These are phyloP conservation scores for Luidia sarsii DNA, from an alignment of 53 echinoderm and acorn worm species.

Conservation along the genomic window DNA sequence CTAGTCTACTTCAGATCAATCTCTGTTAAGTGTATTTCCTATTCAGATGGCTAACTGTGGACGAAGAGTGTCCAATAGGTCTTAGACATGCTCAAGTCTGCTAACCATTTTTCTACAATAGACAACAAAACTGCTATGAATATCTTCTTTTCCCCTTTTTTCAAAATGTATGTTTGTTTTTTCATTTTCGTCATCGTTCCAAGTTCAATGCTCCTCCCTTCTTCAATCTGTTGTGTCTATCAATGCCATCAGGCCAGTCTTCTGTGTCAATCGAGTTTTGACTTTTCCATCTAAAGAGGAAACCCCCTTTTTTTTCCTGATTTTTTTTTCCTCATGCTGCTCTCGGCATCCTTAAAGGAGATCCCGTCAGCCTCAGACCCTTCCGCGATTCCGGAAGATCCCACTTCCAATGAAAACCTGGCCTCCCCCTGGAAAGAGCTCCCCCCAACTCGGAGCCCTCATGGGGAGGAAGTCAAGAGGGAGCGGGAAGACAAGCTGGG, in stretches of 20 bases:
- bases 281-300: too few species aligned
- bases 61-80: too few species aligned
- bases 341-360: slow-evolving; percentile 21
- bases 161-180: background rate
- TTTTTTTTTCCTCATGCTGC: background rate
- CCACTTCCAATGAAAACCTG: slow-evolving; percentile 20
- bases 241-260: too few species aligned
- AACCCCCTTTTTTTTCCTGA: background rate
- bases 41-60: too few species aligned
- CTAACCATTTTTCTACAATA: too few species aligned
- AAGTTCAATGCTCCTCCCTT: background rate
- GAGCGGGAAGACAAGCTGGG: slow-evolving; percentile 42
- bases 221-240: background rate
- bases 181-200: background rate
- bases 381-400: slow-evolving; percentile 7
- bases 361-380: slow-evolving; percentile 27
- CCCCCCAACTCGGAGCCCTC: background rate
- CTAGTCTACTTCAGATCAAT: too few species aligned
- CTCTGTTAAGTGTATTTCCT: too few species aligned
- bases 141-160: too few species aligned
- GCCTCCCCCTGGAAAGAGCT: slow-evolving; percentile 39
- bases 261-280: too few species aligned
- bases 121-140: too few species aligned
- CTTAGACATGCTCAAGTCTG: too few species aligned
- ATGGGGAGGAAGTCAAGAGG: background rate